Conservation (phyloP, 2,888 invertebrate species). For the Coenonympha glycerion region DNA sequence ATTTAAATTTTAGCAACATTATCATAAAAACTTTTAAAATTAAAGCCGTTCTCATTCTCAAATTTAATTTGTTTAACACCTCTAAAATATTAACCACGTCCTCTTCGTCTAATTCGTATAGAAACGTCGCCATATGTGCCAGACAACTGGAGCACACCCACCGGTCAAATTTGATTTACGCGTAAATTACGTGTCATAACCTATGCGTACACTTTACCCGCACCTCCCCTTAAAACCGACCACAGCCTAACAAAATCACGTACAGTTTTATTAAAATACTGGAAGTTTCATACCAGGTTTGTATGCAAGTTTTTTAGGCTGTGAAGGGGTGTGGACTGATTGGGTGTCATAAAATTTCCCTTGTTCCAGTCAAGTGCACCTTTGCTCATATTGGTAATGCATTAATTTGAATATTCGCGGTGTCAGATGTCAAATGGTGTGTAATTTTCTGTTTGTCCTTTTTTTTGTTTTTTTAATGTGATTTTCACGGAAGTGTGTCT, state of each 20-base stretch:
- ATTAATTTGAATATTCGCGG: slow-evolving; percentile 76
- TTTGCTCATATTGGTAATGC: slow-evolving; percentile 70
- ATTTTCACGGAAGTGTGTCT: slow-evolving; percentile 52
- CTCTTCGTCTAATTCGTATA: no score
- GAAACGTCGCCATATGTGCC: slow-evolving; percentile 70
- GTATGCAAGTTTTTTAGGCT: slow-evolving; percentile 33
- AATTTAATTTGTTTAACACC: no score
- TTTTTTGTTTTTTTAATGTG: slow-evolving; percentile 47
- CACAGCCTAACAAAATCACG: slow-evolving; percentile 37
- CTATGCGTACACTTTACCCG: slow-evolving; percentile 44
- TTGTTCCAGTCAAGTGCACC: slow-evolving; percentile 62
- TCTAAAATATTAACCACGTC: no score
- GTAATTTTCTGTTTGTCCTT: slow-evolving; percentile 67
- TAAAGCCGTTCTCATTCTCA: no score
- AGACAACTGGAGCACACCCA: slow-evolving; percentile 66
- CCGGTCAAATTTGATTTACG: slow-evolving; percentile 76
- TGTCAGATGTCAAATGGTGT: slow-evolving; percentile 76
- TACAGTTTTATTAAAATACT: slow-evolving; percentile 12
- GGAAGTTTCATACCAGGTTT: background rate
- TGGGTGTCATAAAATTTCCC: slow-evolving; percentile 58
- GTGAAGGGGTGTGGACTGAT: slow-evolving; percentile 34
- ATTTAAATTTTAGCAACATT: no score
- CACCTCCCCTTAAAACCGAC: slow-evolving; percentile 31
- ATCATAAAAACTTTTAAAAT: no score
- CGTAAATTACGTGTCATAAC: slow-evolving; percentile 74